Conservation (phyloP, 2,888 invertebrate species). For the Caenorhabditis angaria region DNA sequence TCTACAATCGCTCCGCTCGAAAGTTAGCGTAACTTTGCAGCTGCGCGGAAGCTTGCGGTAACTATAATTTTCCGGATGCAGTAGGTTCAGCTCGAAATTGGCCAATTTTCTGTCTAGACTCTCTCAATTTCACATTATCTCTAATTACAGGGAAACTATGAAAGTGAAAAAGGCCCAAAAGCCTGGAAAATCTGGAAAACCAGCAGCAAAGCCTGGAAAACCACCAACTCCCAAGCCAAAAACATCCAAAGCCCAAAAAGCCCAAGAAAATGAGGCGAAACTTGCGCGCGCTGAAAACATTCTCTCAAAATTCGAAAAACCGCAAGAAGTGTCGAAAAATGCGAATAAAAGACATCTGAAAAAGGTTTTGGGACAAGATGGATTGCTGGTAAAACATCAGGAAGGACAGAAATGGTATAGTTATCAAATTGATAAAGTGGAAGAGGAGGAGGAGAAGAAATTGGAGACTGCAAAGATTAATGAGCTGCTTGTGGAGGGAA, state of each 20-base stretch:
- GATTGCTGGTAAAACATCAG: constrained; percentile 49
- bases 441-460: constrained; percentile 35
- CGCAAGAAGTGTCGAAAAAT: constrained; percentile 12
- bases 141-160: constrained; percentile 3
- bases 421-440: constrained; percentile 53
- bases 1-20: too few species aligned
- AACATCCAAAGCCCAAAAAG: background rate
- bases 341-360: constrained; percentile 33
- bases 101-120: background rate
- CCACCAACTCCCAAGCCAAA: background rate
- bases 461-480: constrained; percentile 30
- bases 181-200: constrained; percentile 8
- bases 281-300: constrained; percentile 16
- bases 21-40: too few species aligned
- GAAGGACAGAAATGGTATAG: constrained; percentile 62
- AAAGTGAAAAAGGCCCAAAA: constrained; percentile 33
- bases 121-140: background rate
- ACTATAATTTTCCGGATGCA: too few species aligned
- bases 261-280: constrained; percentile 17
- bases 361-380: constrained; percentile 30
- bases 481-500: constrained; percentile 48
- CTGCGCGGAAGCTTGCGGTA: too few species aligned
- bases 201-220: background rate
- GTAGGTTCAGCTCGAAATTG: too few species aligned
- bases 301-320: constrained; percentile 13